Evolutionary conservation across 1,140 invertebrate genomes (phyloP).

Genomic region (Trialeurodes vaporariorum): DNA sequence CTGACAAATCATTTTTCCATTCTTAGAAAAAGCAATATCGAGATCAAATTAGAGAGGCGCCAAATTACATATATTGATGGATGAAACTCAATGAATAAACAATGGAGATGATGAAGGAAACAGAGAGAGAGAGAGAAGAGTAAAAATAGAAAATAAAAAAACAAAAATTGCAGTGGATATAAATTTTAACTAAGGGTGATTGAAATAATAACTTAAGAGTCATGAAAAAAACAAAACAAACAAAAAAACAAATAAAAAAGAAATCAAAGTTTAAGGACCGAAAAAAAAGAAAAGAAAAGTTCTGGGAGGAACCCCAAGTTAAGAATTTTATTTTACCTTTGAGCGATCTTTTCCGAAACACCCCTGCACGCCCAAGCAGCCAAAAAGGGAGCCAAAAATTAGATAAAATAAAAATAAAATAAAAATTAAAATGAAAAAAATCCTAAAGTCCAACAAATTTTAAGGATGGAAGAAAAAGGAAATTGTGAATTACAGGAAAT

Average conservation of each 20-base stretch:
- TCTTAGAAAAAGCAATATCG: no score
- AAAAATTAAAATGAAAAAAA: background rate
- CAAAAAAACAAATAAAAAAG: background rate
- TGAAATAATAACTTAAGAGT: slow-evolving; percentile 4
- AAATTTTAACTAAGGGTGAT: slow-evolving; percentile 1
- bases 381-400: slow-evolving; percentile 25
- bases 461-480: no score
- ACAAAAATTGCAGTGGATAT: slow-evolving; percentile 14
- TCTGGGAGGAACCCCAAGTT: background rate
- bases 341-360: slow-evolving; percentile 87
- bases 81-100: background rate
- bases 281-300: no score
- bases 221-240: background rate
- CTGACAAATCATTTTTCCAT: no score
- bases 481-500: no score
- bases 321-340: slow-evolving; percentile 31
- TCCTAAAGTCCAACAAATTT: no score
- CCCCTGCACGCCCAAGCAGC: slow-evolving; percentile 42
- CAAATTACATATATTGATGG: no score
- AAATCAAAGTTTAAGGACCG: no score
- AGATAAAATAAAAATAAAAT: slow-evolving; percentile 8
- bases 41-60: no score
- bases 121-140: slow-evolving; percentile 12
- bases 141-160: slow-evolving; percentile 21
- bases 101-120: background rate